These are phyloP conservation scores for Pitangus sulphuratus DNA, from an alignment of 2,797 vertebrate species.

Conservation along the genomic window DNA sequence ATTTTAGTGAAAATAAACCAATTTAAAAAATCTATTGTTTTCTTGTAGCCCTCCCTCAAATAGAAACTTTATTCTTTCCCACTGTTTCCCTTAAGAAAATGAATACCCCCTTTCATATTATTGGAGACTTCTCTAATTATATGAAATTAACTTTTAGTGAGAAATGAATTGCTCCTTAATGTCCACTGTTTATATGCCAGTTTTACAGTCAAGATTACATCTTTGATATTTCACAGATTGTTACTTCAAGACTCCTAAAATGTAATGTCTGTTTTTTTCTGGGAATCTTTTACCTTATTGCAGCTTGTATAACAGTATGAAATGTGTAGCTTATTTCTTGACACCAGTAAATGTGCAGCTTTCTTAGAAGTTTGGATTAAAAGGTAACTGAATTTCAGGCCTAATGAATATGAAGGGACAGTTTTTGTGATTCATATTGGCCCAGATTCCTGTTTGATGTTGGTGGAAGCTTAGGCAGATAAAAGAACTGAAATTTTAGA, in stretches of 20 bases:
- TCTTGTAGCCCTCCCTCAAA: fast-evolving
- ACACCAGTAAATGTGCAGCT: neutral
- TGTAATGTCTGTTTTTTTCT: neutral
- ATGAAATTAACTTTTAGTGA: neutral
- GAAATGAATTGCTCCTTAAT: neutral
- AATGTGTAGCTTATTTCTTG: neutral
- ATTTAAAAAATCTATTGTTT: neutral
- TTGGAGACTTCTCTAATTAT: neutral
- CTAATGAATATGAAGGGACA: neutral
- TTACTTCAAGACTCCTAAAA: neutral
- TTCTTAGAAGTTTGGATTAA: neutral
- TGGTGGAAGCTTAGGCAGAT: neutral
- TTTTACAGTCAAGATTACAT: neutral
- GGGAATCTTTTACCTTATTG: neutral
- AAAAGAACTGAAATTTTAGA: neutral
- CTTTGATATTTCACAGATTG: neutral
- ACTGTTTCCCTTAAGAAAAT: neutral
- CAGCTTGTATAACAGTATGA: neutral
- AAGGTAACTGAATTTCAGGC: neutral
- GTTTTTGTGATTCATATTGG: neutral
- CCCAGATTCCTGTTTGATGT: neutral
- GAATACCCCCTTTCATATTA: neutral
- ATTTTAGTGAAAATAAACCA: neutral
- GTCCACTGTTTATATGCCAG: neutral
- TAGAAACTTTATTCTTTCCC: neutral